These are phyloP conservation scores for Coilia nasus DNA, from an alignment of 2,797 vertebrate genomes.

Conservation along the genomic window DNA sequence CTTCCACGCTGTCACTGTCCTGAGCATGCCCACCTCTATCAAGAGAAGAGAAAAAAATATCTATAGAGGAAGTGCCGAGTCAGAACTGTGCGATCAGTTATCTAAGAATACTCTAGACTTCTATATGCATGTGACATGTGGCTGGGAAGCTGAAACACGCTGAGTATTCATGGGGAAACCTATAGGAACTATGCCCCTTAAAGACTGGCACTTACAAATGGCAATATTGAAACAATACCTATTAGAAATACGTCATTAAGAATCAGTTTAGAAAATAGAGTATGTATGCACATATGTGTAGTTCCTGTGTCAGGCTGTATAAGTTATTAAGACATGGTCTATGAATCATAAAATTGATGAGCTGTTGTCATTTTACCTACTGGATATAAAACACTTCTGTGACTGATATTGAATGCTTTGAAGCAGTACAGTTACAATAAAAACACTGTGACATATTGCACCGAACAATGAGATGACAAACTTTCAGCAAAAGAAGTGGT, in stretches of 20 bases:
- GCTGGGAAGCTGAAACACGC: not conserved
- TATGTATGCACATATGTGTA: not conserved
- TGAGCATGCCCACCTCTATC: not conserved
- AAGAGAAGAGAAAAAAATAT: slow-evolving; percentile 19
- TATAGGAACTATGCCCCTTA: not conserved
- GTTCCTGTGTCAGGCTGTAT: not conserved
- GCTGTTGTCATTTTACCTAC: not conserved
- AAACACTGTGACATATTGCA: not conserved
- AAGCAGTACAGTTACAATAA: not conserved
- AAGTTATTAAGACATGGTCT: not conserved
- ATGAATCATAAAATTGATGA: not conserved
- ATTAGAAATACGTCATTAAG: not conserved
- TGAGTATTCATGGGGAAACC: not conserved
- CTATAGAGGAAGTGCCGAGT: slow-evolving; percentile 21
- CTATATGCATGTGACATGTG: slow-evolving; percentile 10
- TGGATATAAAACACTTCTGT: not conserved
- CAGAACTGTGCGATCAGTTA: slow-evolving; percentile 14
- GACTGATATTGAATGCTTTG: not conserved
- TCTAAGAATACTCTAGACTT: slow-evolving; percentile 19
- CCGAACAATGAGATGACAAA: not conserved
- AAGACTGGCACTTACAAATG: slow-evolving; percentile 10
- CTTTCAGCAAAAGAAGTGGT: not conserved
- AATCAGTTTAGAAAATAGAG: not conserved
- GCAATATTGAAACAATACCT: not conserved
- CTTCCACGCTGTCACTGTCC: slow-evolving; percentile 14